Conservation (phyloP, 2,797 vertebrate species). For the Gymnothorax javanicus region DNA sequence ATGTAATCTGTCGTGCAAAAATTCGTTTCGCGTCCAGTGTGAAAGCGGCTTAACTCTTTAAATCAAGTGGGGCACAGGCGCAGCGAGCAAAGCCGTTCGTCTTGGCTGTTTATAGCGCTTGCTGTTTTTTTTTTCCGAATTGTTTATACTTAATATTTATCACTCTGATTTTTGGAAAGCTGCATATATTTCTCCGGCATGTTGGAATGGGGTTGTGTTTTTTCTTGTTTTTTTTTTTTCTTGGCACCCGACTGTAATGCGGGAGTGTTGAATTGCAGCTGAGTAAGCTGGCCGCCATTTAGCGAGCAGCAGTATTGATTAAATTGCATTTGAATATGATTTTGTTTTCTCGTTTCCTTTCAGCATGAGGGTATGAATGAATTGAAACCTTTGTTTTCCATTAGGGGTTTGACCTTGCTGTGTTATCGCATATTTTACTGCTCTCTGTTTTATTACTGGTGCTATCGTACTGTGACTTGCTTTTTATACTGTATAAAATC, state of each 20-base stretch:
- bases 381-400: not conserved
- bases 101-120: not conserved
- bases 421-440: not conserved
- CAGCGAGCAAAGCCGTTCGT: not conserved
- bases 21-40: too few relatives aligned
- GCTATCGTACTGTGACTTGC: not conserved
- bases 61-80: not conserved
- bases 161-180: not conserved
- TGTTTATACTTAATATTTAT: not conserved
- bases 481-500: not conserved
- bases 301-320: not conserved
- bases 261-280: not conserved
- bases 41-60: not conserved
- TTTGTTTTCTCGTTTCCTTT: not conserved
- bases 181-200: not conserved
- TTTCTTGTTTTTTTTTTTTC: not conserved
- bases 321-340: constrained; percentile 8
- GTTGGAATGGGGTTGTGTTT: not conserved
- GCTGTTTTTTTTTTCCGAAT: not conserved
- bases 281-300: not conserved
- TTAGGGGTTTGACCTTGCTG: not conserved
- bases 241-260: not conserved
- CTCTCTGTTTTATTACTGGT: not conserved
- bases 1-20: too few relatives aligned
- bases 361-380: not conserved